Conservation (phyloP, 2,888 invertebrate species). For the Lepidocyrtinus sp. region DNA sequence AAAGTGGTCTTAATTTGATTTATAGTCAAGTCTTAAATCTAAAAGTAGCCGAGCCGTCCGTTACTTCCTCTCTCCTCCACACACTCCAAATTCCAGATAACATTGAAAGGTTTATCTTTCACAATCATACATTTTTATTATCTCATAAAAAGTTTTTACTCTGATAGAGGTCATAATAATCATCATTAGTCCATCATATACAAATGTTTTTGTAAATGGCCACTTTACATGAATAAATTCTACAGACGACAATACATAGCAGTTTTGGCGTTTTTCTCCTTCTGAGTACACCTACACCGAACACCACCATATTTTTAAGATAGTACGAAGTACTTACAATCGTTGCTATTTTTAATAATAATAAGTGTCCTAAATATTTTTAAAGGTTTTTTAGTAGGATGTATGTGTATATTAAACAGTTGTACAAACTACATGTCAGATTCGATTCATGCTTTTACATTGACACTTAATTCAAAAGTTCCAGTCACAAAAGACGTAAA, state of each 20-base stretch:
- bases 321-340: conserved; percentile 35
- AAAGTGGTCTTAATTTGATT: conserved; percentile 57
- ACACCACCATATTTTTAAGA: conserved; percentile 18
- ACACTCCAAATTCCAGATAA: not conserved
- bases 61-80: no score
- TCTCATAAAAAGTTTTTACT: conserved; percentile 20
- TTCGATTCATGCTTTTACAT: conserved; percentile 35
- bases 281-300: conserved; percentile 44
- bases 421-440: conserved; percentile 53
- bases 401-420: conserved; percentile 22
- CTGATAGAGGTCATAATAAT: conserved; percentile 17
- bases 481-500: conserved; percentile 45
- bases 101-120: conserved; percentile 19
- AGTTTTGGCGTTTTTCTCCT: conserved; percentile 42
- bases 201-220: conserved; percentile 55
- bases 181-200: conserved; percentile 44
- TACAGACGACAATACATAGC: conserved; percentile 36
- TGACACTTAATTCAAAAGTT: conserved; percentile 37
- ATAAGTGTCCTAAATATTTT: not conserved
- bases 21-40: conserved; percentile 54
- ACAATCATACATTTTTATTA: conserved; percentile 32
- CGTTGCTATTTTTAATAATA: conserved; percentile 36
- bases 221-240: conserved; percentile 38
- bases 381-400: conserved; percentile 12
- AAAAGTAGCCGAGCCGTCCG: conserved; percentile 56